Percentiles rank a stretch among this genome's conserved stretches.
Evolutionary conservation across 2,113 vertebrate genomes (phyloP).

Genomic region (Oreochromis aureus): DNA sequence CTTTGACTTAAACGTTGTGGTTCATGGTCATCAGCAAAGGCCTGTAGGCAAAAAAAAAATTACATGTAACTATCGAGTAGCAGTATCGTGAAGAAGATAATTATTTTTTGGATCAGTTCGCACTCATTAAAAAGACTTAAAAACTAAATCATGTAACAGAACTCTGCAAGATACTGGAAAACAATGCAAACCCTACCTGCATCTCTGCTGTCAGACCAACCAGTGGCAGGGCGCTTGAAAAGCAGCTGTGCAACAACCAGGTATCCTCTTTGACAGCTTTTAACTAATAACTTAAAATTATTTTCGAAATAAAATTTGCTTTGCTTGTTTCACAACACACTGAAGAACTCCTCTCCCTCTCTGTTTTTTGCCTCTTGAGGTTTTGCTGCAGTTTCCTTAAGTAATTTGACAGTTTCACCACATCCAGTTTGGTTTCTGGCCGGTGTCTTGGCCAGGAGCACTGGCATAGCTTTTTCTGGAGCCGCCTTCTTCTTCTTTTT

Average conservation of each 20-base stretch:
- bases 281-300: not conserved
- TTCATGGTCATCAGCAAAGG: not conserved
- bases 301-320: conserved; percentile 7
- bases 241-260: not conserved
- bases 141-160: not conserved
- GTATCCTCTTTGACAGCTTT: not conserved
- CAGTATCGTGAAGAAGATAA: not conserved
- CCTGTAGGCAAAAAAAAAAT: not conserved
- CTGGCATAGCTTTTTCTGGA: conserved; percentile 70
- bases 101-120: not conserved
- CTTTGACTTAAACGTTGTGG: not conserved
- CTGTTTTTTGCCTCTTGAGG: conserved; percentile 62
- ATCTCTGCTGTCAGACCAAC: not conserved
- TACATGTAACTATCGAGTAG: not conserved
- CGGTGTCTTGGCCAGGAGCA: conserved; percentile 61
- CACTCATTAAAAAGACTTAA: not conserved
- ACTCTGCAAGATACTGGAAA: not conserved
- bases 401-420: conserved; percentile 80
- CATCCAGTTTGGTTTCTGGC: conserved; percentile 78
- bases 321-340: conserved; percentile 32
- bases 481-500: conserved; percentile 37
- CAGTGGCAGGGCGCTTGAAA: not conserved
- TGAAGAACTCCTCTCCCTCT: not conserved
- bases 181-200: not conserved
- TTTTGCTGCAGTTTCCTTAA: conserved; percentile 75